phyloP scores from a whole-genome alignment of 2,113 vertebrate genomes.

The Clarias magur region DNA sequence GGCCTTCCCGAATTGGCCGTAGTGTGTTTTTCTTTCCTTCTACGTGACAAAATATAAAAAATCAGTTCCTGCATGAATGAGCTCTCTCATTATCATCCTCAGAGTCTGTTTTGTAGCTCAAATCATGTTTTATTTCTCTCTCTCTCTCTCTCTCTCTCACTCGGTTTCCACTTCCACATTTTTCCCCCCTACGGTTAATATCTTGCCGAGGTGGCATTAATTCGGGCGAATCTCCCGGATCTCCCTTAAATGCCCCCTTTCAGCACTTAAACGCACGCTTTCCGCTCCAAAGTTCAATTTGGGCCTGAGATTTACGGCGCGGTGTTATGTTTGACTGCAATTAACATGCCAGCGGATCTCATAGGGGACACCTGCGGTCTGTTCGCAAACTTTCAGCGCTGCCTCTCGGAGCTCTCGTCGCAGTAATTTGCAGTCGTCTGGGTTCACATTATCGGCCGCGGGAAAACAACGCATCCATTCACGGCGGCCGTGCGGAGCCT shows the following conservation, averaged over 20 bases:
- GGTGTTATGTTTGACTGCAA: not conserved
- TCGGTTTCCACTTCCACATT: not conserved
- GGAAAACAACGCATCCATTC: conserved; percentile 41
- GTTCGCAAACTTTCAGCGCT: conserved; percentile 23
- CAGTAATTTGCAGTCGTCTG: conserved; percentile 21
- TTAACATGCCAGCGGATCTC: conserved; percentile 26
- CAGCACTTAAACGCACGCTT: not conserved
- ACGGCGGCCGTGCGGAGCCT: not conserved
- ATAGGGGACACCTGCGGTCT: conserved; percentile 33
- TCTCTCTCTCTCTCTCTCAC: conserved; percentile 6
- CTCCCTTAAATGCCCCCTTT: conserved; percentile 9
- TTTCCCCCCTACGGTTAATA: not conserved
- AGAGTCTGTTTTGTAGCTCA: not conserved
- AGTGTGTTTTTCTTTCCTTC: not conserved
- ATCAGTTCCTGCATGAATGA: not conserved
- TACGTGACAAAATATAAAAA: not conserved
- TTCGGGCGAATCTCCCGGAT: not conserved
- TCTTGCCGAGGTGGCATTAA: not conserved
- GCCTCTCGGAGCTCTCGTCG: not conserved
- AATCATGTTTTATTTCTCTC: not conserved
- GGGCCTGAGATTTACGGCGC: not conserved
- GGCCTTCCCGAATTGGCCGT: no score
- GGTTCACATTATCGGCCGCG: not conserved
- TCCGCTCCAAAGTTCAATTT: not conserved
- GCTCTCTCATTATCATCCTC: not conserved